A percentile compares a stretch with the other conserved stretches of the same genome.
These are phyloP conservation scores for Nineta flava DNA, from an alignment of 2,888 invertebrate species.

Conservation along the genomic window DNA sequence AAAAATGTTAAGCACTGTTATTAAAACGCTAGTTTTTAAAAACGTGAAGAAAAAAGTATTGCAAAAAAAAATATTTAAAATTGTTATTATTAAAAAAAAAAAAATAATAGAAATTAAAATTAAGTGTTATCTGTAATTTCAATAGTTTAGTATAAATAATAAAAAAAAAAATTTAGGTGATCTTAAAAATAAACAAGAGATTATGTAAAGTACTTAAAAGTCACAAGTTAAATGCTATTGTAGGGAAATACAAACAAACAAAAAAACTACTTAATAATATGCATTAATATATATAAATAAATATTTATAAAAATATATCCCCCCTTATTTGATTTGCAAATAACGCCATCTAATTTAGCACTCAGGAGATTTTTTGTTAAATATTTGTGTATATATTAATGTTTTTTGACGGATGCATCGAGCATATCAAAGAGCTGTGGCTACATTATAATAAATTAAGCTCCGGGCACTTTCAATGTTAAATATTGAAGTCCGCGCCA, in stretches of 20 bases:
- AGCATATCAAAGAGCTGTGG: conserved; percentile 7
- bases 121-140: conserved; percentile 31
- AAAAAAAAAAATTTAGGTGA: conserved; percentile 14
- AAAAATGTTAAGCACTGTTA: conserved; percentile 22
- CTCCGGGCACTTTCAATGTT: not conserved
- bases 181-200: conserved; percentile 9
- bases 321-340: not conserved
- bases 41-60: conserved; percentile 19
- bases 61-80: conserved; percentile 19
- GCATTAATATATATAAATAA: no score
- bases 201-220: conserved; percentile 14
- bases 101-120: conserved; percentile 23
- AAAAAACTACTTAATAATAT: no score
- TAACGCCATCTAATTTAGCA: not conserved
- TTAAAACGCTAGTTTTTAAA: conserved; percentile 21
- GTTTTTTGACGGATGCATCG: conserved; percentile 6
- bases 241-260: not conserved
- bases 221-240: conserved; percentile 8
- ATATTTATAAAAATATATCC: no score
- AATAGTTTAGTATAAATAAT: conserved; percentile 40
- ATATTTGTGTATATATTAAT: no score
- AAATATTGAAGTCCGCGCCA: not conserved
- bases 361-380: not conserved
- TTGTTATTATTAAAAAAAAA: conserved; percentile 22
- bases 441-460: conserved; percentile 2